A percentile compares a stretch with the other conserved stretches of the same genome.
Evolutionary conservation across 2,113 vertebrate species (phyloP).

Genomic region (Alligator sinensis): DNA sequence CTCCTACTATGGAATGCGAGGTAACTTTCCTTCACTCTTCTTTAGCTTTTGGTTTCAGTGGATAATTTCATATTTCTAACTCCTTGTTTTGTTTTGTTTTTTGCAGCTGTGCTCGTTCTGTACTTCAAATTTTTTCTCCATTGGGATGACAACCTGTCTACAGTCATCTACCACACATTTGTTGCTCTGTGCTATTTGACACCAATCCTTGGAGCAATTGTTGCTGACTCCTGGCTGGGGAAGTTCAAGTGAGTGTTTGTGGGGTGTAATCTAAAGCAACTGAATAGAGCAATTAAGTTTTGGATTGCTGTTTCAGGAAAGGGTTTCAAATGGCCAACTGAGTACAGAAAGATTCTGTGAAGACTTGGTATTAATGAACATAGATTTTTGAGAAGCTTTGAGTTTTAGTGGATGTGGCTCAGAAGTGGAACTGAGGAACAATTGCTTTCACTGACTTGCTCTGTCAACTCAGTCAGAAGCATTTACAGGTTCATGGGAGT

Average conservation of each 20-base stretch:
- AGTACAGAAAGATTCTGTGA: neutral
- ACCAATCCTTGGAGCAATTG: slow-evolving; percentile 90
- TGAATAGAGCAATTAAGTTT: neutral
- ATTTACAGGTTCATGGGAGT: neutral
- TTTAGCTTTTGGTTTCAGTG: neutral
- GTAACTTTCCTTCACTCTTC: slow-evolving; percentile 70
- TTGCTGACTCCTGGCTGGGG: slow-evolving; percentile 96
- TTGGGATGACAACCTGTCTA: slow-evolving; percentile 89
- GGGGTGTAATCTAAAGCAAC: neutral
- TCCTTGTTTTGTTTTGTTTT: neutral
- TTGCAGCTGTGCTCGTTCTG: slow-evolving; percentile 89
- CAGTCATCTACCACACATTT: slow-evolving; percentile 92
- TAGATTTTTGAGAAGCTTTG: neutral
- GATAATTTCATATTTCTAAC: neutral
- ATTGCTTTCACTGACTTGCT: neutral
- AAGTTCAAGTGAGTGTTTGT: slow-evolving; percentile 91
- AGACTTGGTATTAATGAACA: neutral
- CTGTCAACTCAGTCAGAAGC: neutral
- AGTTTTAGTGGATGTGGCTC: neutral
- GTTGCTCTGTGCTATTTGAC: slow-evolving; percentile 95
- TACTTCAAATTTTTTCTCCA: slow-evolving; percentile 91
- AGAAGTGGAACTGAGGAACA: neutral
- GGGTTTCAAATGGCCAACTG: neutral
- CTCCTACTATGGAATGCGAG: slow-evolving; percentile 98
- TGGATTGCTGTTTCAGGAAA: neutral